Percentiles rank a stretch among this genome's conserved stretches.
These are phyloP conservation scores for Diacarnus erythraeanus DNA, from an alignment of 37 sponge, comb jelly and placozoan species.

Conservation along the genomic window DNA sequence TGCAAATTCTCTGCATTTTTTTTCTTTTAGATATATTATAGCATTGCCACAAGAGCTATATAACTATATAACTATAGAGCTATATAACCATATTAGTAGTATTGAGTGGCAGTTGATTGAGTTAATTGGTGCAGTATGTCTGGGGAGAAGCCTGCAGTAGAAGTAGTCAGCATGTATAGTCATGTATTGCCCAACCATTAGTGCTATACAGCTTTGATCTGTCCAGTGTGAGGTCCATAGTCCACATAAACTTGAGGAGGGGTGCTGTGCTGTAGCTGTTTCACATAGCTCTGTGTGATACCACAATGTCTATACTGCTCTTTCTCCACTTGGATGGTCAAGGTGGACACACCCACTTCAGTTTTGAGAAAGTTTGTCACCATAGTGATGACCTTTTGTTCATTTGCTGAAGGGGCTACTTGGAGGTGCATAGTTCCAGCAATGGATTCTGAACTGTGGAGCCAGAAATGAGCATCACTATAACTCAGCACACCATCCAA, in stretches of 20 bases:
- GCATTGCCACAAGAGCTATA: no score
- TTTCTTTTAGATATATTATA: no score
- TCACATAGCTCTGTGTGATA: constrained; percentile 30
- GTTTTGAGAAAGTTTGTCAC: constrained; percentile 68
- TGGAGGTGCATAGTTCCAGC: constrained; percentile 86
- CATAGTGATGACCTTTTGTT: constrained; percentile 78
- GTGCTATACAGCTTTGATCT: constrained; percentile 45
- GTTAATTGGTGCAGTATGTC: no score
- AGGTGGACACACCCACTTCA: constrained; percentile 64
- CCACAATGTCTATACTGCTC: constrained; percentile 59
- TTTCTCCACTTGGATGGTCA: constrained; percentile 93
- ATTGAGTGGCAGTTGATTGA: no score
- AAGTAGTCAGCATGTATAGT: no score
- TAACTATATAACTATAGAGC: no score
- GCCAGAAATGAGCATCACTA: constrained; percentile 91
- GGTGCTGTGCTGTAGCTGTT: constrained; percentile 33
- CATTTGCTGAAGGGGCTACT: constrained; percentile 75
- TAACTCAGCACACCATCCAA: constrained; percentile 80
- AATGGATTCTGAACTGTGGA: constrained; percentile 56
- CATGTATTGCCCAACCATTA: no score
- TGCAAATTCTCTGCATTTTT: no score
- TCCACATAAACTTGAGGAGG: constrained; percentile 85
- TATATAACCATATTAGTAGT: no score
- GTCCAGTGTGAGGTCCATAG: constrained; percentile 71
- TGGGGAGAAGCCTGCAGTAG: no score